Conservation (phyloP, 2,113 vertebrate genomes). For the Callaeas wilsoni region DNA sequence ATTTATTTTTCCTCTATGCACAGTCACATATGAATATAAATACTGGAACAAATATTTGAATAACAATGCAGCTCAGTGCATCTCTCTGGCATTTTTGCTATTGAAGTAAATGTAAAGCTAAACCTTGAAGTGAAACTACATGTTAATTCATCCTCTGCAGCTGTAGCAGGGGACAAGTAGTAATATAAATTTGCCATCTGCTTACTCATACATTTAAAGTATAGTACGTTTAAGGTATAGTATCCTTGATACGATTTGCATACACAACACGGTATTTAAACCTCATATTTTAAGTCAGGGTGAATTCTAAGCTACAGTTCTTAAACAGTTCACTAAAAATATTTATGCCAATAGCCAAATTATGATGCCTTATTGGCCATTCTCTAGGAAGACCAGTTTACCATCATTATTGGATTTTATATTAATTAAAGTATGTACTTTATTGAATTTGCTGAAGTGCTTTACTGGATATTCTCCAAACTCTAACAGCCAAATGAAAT, state of each 20-base stretch:
- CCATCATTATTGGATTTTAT: slow-evolving; percentile 59
- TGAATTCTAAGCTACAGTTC: neutral
- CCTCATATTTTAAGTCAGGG: neutral
- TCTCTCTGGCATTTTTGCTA: neutral
- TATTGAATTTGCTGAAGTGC: slow-evolving; percentile 82
- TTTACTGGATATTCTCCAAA: slow-evolving; percentile 83
- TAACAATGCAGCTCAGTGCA: neutral
- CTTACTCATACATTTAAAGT: neutral
- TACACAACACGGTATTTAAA: neutral
- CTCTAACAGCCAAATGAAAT: slow-evolving; percentile 80
- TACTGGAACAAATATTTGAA: slow-evolving; percentile 20
- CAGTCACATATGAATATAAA: slow-evolving; percentile 39
- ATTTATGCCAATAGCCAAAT: slow-evolving; percentile 19
- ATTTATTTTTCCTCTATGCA: neutral
- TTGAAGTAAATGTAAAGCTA: neutral
- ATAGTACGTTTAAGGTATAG: neutral
- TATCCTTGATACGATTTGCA: neutral
- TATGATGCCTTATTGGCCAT: slow-evolving; percentile 29
- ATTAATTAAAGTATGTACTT: slow-evolving; percentile 76
- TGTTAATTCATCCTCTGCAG: neutral
- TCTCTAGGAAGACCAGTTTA: slow-evolving; percentile 47
- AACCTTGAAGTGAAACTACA: neutral
- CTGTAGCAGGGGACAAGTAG: neutral
- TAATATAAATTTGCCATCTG: neutral
- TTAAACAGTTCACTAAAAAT: slow-evolving; percentile 41